phyloP scores from a whole-genome alignment of 2,797 vertebrate species.

The Xenops minutus region DNA sequence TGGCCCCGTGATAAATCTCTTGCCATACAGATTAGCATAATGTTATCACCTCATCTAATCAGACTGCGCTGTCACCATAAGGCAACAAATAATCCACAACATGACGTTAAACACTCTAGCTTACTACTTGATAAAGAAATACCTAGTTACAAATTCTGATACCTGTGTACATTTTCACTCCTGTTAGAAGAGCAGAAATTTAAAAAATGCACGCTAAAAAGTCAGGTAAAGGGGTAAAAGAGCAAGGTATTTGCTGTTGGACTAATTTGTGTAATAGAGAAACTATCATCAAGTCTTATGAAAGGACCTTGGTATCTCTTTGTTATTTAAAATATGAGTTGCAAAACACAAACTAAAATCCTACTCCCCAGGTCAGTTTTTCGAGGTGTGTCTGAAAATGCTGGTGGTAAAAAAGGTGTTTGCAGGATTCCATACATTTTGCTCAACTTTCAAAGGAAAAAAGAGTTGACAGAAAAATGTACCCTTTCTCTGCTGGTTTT shows the following conservation, averaged over 20 bases:
- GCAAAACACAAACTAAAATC: neutral
- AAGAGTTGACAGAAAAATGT: neutral
- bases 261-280: neutral
- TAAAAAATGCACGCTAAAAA: neutral
- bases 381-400: accelerated
- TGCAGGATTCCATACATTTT: neutral
- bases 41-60: neutral
- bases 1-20: neutral
- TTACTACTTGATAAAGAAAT: neutral
- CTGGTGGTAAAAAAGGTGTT: neutral
- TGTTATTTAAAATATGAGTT: neutral
- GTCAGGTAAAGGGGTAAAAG: neutral
- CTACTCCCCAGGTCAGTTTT: neutral
- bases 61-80: neutral
- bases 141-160: neutral
- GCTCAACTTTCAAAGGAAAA: neutral
- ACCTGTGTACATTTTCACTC: neutral
- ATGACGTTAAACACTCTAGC: neutral
- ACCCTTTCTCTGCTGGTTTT: neutral
- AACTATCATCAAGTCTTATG: neutral
- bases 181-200: neutral
- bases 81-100: neutral
- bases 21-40: neutral
- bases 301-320: neutral
- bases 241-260: neutral